Conservation (phyloP, 2,888 invertebrate species). For the Thymelicus sylvestris region DNA sequence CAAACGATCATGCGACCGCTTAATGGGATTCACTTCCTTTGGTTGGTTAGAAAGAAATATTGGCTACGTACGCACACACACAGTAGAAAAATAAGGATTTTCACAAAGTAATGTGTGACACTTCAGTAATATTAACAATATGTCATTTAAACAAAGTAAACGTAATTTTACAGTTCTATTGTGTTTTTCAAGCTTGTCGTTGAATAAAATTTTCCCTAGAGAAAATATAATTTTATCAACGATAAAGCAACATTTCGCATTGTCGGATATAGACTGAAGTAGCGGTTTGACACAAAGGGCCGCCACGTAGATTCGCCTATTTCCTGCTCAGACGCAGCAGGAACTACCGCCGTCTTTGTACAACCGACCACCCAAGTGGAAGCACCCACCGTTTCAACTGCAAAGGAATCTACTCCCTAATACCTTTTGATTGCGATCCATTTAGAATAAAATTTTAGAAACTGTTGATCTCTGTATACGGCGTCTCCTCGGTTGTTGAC, state of each 20-base stretch:
- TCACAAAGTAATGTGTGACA: too few relatives aligned
- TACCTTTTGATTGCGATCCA: not conserved
- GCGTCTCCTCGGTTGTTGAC: constrained; percentile 16
- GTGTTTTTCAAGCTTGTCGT: not conserved
- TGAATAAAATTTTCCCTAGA: not conserved
- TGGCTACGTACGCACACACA: not conserved
- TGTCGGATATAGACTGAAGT: constrained; percentile 54
- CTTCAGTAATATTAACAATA: not conserved
- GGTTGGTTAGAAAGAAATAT: not conserved
- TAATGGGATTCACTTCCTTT: constrained; percentile 9
- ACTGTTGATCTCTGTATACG: not conserved
- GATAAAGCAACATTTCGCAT: constrained; percentile 15
- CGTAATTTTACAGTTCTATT: too few relatives aligned
- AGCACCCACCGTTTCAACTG: not conserved
- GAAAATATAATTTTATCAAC: not conserved
- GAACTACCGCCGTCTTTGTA: constrained; percentile 56
- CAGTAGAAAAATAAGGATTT: too few relatives aligned
- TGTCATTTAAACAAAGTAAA: too few relatives aligned
- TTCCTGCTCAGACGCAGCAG: constrained; percentile 76
- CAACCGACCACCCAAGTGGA: constrained; percentile 18
- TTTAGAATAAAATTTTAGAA: not conserved
- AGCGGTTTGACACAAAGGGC: constrained; percentile 64
- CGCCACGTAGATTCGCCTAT: constrained; percentile 66
- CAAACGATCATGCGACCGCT: constrained; percentile 5
- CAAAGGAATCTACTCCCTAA: constrained; percentile 24